A percentile compares a stretch with the other conserved stretches of the same genome.
These are phyloP conservation scores for Drosophila anceps DNA, from an alignment of 2,888 invertebrate species.

Conservation along the genomic window DNA sequence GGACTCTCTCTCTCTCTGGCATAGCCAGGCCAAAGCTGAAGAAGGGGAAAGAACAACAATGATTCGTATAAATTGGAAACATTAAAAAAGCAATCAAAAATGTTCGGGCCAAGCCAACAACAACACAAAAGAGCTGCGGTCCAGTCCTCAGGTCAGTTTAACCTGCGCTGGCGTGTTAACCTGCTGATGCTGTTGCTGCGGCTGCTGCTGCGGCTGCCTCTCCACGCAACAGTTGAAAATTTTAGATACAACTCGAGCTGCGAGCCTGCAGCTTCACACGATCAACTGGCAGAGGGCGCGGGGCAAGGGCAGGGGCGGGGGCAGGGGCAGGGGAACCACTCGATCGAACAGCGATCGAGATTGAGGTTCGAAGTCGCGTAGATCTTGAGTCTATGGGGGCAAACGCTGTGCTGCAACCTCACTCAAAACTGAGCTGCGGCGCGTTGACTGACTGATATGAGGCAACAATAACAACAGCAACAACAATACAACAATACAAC, in stretches of 20 bases:
- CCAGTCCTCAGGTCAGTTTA: conserved; percentile 71
- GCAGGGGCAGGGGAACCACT: conserved; percentile 29
- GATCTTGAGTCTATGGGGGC: conserved; percentile 55
- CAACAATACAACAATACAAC: conserved; percentile 28
- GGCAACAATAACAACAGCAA: conserved; percentile 52
- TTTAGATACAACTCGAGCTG: conserved; percentile 28
- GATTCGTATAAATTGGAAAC: conserved; percentile 82
- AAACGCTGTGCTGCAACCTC: conserved; percentile 61
- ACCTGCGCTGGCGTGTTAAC: conserved; percentile 79
- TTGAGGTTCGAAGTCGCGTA: conserved; percentile 40
- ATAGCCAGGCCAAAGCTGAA: conserved; percentile 20
- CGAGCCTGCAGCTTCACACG: conserved; percentile 74
- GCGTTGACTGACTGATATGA: conserved; percentile 79
- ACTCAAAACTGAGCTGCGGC: conserved; percentile 70
- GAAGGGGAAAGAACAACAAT: conserved; percentile 70
- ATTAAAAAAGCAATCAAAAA: conserved; percentile 80
- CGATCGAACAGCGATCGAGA: conserved; percentile 73
- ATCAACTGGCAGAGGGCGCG: conserved; percentile 8
- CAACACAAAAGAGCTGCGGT: conserved; percentile 55
- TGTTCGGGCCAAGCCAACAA: conserved; percentile 75
- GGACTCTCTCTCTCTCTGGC: conserved; percentile 58
- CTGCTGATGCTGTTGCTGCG: conserved; percentile 53
- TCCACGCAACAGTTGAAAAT: conserved; percentile 65
- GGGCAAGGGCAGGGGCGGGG: not conserved
- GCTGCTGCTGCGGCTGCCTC: conserved; percentile 50